Conservation (phyloP, 2,797 vertebrate genomes). For the Onychomys torridus region DNA sequence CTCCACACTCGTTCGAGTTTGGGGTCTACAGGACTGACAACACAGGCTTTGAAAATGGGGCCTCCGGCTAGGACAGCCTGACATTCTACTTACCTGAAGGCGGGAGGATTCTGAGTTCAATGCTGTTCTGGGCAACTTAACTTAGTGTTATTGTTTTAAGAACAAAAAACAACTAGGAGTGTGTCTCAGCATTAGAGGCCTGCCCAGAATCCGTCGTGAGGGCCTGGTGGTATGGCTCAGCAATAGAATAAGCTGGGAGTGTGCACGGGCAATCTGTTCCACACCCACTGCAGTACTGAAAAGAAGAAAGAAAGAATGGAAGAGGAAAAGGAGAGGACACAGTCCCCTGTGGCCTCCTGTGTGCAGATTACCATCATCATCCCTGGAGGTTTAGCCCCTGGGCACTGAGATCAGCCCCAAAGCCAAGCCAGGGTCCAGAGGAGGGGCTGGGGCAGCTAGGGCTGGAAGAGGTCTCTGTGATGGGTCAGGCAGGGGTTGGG, state of each 20-base stretch:
- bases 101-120: not conserved
- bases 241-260: not conserved
- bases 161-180: not conserved
- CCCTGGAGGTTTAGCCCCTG: not conserved
- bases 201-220: not conserved
- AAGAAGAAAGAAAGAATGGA: not conserved
- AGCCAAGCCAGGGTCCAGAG: not conserved
- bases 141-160: not conserved
- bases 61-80: not conserved
- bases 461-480: too few species aligned
- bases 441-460: rapidly evolving
- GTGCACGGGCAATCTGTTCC: not conserved
- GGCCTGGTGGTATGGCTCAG: not conserved
- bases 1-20: too few species aligned
- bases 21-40: not conserved
- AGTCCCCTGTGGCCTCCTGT: not conserved
- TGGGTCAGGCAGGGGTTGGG: not conserved
- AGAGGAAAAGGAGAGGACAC: not conserved
- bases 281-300: not conserved
- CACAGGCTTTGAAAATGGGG: not conserved
- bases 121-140: not conserved
- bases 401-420: rapidly evolving
- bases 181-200: not conserved
- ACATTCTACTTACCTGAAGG: not conserved
- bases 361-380: too few species aligned